These are phyloP conservation scores for Passer domesticus DNA, from an alignment of 2,113 vertebrate genomes.

Conservation along the genomic window DNA sequence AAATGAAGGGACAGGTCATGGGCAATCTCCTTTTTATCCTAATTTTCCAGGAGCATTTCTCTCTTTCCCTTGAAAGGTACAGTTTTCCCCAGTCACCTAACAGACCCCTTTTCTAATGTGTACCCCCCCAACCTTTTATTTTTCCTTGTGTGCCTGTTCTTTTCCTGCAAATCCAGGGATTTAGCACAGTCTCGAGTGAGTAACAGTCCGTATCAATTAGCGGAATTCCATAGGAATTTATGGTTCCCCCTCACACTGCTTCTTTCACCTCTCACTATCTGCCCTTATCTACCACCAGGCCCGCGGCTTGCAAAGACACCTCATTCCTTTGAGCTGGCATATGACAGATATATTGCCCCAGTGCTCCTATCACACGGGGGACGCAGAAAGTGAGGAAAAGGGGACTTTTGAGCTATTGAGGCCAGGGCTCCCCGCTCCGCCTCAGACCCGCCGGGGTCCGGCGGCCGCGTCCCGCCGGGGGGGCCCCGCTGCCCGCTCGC, in stretches of 20 bases:
- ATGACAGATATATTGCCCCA: rapidly evolving
- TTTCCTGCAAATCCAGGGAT: background rate
- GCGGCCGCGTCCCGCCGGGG: background rate
- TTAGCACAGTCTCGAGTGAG: background rate
- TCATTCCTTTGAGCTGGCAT: background rate
- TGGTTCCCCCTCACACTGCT: background rate
- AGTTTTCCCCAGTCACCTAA: no score
- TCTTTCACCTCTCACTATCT: background rate
- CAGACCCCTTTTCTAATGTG: background rate
- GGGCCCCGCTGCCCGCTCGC: background rate
- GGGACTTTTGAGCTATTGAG: rapidly evolving
- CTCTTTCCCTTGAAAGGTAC: background rate
- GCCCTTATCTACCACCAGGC: background rate
- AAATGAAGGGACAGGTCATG: background rate
- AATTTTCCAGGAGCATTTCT: background rate
- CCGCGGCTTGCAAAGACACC: background rate
- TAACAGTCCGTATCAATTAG: background rate
- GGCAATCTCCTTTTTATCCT: background rate
- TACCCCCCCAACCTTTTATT: rapidly evolving
- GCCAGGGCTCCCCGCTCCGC: background rate
- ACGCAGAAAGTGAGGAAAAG: rapidly evolving
- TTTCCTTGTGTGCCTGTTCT: background rate
- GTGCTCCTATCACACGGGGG: rapidly evolving
- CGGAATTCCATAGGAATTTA: background rate
- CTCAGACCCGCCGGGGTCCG: background rate